Evolutionary conservation across 1,140 invertebrate species (phyloP).

Genomic region (Eulimnadia texana): DNA sequence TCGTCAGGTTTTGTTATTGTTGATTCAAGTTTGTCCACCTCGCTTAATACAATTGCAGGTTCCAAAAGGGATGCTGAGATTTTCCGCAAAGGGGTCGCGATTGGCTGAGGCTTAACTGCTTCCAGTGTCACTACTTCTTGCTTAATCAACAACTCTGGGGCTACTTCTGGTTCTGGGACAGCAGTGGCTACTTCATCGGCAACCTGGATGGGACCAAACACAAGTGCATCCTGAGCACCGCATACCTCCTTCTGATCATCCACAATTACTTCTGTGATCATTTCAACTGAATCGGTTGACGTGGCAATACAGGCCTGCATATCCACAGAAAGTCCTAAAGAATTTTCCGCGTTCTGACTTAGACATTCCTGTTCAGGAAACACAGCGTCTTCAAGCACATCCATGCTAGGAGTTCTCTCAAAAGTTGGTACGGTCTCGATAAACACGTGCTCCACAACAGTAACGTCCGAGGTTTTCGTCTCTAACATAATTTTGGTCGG

Average conservation of each 20-base stretch:
- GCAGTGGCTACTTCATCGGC: constrained; percentile 4
- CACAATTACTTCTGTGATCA: constrained; percentile 10
- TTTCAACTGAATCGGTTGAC: not conserved
- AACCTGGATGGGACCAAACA: not conserved
- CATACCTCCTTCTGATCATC: not conserved
- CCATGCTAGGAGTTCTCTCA: constrained; percentile 5
- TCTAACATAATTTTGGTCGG: not conserved
- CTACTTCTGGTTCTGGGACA: not conserved
- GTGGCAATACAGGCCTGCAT: constrained; percentile 3
- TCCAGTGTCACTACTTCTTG: not conserved
- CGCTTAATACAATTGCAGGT: not conserved
- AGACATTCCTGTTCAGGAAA: not conserved
- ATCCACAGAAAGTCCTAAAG: constrained; percentile 7
- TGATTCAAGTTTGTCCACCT: not conserved
- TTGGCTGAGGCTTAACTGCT: not conserved
- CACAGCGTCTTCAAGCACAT: not conserved
- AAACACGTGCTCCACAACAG: constrained; percentile 5
- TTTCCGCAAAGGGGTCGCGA: constrained; percentile 4
- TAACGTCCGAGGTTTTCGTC: constrained; percentile 2
- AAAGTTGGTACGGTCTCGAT: constrained; percentile 9
- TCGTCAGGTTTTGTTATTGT: not conserved
- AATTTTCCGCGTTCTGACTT: not conserved
- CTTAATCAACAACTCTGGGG: not conserved
- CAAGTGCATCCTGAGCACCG: not conserved
- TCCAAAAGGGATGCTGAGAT: constrained; percentile 4